A percentile compares a stretch with the other conserved stretches of the same genome.
Conservation (phyloP, 2,797 vertebrate genomes). For the Spinus olivaceus region DNA sequence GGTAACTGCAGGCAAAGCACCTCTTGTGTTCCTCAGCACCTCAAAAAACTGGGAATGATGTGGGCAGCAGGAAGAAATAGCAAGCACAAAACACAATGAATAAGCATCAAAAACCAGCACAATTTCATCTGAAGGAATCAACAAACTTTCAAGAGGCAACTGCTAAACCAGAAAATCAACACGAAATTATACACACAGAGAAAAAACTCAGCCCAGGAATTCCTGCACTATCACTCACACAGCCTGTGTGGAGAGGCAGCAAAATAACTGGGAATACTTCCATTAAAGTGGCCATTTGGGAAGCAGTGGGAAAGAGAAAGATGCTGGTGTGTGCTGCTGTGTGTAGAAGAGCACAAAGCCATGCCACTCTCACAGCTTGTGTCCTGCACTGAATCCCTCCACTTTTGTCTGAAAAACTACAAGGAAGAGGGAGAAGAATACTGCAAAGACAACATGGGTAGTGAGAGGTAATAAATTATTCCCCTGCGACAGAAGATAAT, state of each 20-base stretch:
- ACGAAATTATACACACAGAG: rapidly evolving
- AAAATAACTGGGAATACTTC: not conserved
- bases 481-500: not conserved
- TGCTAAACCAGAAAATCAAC: not conserved
- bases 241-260: not conserved
- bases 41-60: not conserved
- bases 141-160: not conserved
- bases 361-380: not conserved
- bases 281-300: not conserved
- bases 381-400: not conserved
- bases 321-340: not conserved
- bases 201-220: rapidly evolving
- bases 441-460: not conserved
- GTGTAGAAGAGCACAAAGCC: not conserved
- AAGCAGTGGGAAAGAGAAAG: not conserved
- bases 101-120: not conserved
- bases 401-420: not conserved
- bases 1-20: rapidly evolving
- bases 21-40: not conserved
- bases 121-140: not conserved
- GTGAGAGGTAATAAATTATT: not conserved
- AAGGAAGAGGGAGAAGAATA: not conserved
- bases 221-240: not conserved
- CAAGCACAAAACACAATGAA: rapidly evolving
- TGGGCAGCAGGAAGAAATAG: not conserved